Conservation (phyloP, 2,888 invertebrate species). For the Heterodera filipjevi region DNA sequence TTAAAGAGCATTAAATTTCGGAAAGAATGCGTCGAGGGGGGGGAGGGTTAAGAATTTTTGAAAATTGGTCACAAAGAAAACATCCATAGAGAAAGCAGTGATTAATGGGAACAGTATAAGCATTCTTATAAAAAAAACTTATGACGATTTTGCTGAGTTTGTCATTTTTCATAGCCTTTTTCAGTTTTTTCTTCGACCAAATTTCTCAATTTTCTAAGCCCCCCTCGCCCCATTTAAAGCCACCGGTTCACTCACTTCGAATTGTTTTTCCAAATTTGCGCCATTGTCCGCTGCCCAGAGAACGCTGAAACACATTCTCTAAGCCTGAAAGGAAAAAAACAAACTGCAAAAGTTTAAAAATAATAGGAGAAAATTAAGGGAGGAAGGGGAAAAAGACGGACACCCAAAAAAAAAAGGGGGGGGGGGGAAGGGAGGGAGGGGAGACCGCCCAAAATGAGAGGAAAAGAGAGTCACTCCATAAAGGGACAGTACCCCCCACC, state of each 20-base stretch:
- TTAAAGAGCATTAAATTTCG: not conserved
- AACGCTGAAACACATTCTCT: conserved; percentile 39
- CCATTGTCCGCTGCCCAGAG: conserved; percentile 34
- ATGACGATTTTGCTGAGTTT: too few species aligned
- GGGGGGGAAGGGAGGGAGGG: not conserved
- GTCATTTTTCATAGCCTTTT: too few species aligned
- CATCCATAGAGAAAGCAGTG: too few species aligned
- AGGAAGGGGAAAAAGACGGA: not conserved
- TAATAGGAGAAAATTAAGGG: not conserved
- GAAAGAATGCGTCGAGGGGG: not conserved
- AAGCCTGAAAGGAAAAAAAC: conserved; percentile 41
- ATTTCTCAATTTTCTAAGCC: not conserved
- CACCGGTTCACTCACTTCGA: conserved; percentile 31
- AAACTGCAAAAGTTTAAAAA: not conserved
- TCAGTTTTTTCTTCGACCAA: too few species aligned
- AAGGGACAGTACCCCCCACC: not conserved
- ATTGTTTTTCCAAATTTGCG: conserved; percentile 38
- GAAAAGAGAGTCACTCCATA: not conserved
- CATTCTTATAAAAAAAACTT: too few species aligned
- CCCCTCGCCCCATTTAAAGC: not conserved
- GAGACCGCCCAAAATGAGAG: not conserved
- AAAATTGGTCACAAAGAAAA: not conserved
- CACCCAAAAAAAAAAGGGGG: not conserved
- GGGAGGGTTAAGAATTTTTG: not conserved
- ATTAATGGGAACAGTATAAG: too few species aligned